phyloP scores from a whole-genome alignment of 2,113 vertebrate species.

The Pluvialis apricaria region DNA sequence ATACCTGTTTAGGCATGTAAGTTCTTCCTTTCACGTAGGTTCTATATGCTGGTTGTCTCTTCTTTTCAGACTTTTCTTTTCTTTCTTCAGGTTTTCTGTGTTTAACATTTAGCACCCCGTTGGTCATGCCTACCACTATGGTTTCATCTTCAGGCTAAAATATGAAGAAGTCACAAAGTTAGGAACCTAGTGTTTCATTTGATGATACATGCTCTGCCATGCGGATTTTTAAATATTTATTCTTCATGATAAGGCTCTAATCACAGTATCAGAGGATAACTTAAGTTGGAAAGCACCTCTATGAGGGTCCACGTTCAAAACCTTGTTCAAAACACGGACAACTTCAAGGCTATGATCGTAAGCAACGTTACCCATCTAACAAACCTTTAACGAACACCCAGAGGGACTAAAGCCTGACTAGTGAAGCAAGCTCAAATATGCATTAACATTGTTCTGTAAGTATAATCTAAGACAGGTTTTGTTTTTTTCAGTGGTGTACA shows the following conservation, averaged over 20 bases:
- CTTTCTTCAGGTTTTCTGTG: conserved; percentile 86
- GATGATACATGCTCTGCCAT: not conserved
- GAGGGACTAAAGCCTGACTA: not conserved
- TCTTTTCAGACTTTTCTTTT: conserved; percentile 58
- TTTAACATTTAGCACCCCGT: conserved; percentile 89
- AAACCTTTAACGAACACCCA: not conserved
- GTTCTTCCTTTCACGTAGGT: conserved; percentile 90
- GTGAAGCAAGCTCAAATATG: not conserved
- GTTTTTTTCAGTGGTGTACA: not conserved
- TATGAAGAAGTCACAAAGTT: conserved; percentile 5
- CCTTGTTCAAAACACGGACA: not conserved
- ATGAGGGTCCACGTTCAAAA: not conserved
- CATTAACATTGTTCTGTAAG: not conserved
- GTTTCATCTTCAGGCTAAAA: conserved; percentile 88
- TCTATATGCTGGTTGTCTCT: conserved; percentile 80
- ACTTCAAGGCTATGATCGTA: not conserved
- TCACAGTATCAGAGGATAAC: not conserved
- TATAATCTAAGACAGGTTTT: not conserved
- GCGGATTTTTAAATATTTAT: not conserved
- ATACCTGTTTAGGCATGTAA: conserved; percentile 87
- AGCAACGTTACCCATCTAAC: not conserved
- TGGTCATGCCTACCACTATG: conserved; percentile 94
- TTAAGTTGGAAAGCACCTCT: not conserved
- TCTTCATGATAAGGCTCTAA: not conserved
- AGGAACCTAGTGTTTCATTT: not conserved